Evolutionary conservation across 2,113 vertebrate species (phyloP), one percentile per base, ranked within the genome.

Genomic region (Turnix velox): DNA sequence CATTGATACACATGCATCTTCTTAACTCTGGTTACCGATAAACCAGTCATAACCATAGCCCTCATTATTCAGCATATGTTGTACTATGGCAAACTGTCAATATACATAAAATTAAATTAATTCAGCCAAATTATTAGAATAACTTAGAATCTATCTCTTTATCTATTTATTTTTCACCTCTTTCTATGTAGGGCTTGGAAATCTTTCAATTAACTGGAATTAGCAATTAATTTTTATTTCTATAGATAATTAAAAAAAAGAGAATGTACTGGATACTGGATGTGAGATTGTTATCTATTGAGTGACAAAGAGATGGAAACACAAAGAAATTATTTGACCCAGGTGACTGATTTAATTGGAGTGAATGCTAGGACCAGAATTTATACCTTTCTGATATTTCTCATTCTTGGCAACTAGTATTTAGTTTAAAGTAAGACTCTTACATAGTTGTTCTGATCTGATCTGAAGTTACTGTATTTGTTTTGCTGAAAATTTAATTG

Each of bases 371-470:
- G 10, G 28, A 7, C 18, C 51, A 45, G 30, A 65, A 69, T 59
- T 65, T 35, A 10, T 46, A 35, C 19, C 12, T 69, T 90, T 84
- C 62, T 80, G 65, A 23, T 37, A 14, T 27, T 71, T 75, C 23
- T 23, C 87, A 55, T 75, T 48, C 46, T 61, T 31, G 7, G 31
- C 31, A 90, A 62, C 6, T 27, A 22, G 9, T 35, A 67, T 72
- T 81, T 58, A 2, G 42, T 24, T 42, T 51, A 67, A 51, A 39
- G 78, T 5, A 72, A 62, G 18, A 52, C 23, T 37, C 57, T 37
- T 27, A 59, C 42, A n/a, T 12, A 58, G 6, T 40, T 17, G 3
- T 4, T 73, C 39, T 2, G 1, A 65, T 73, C 39, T 2, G 1
- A 65, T 54, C 17, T 40, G 22, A 68, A 84, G 77, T 27, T 0